A percentile compares a stretch with the other conserved stretches of the same genome.
Evolutionary conservation across 2,113 vertebrate species (phyloP).

Genomic region (Zapornia atra): DNA sequence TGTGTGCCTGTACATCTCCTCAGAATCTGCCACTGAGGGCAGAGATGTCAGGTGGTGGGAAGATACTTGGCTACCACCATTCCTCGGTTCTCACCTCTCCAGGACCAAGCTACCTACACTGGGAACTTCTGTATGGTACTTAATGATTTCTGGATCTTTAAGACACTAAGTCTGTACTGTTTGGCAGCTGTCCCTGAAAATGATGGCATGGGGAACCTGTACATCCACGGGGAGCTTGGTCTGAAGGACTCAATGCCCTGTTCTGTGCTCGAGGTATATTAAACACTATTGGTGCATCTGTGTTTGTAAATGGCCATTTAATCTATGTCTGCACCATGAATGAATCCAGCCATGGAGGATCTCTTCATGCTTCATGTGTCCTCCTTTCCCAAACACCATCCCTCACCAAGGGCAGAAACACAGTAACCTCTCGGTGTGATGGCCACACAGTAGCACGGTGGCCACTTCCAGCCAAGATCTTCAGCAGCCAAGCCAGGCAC

Average conservation of each 20-base stretch:
- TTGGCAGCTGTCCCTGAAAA: not conserved
- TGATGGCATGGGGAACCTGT: fast-evolving
- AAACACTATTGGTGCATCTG: not conserved
- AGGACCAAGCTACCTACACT: not conserved
- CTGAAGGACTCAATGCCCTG: not conserved
- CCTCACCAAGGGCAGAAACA: fast-evolving
- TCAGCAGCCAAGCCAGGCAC: too few relatives aligned
- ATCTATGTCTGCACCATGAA: not conserved
- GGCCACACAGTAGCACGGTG: not conserved
- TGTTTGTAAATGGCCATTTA: not conserved
- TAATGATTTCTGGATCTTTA: not conserved
- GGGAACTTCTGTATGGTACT: not conserved
- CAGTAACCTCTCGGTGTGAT: not conserved
- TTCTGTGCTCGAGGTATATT: not conserved
- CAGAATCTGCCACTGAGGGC: not conserved
- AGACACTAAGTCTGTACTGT: not conserved
- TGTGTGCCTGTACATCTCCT: not conserved
- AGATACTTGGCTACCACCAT: not conserved
- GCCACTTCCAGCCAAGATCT: not conserved
- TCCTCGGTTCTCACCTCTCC: not conserved
- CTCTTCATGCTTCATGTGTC: not conserved
- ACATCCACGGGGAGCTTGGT: not conserved
- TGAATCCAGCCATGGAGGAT: not conserved
- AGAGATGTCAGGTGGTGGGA: not conserved
- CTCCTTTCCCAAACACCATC: not conserved